Evolutionary conservation across 2,797 vertebrate genomes (phyloP).

Genomic region (Champsocephalus gunnari): DNA sequence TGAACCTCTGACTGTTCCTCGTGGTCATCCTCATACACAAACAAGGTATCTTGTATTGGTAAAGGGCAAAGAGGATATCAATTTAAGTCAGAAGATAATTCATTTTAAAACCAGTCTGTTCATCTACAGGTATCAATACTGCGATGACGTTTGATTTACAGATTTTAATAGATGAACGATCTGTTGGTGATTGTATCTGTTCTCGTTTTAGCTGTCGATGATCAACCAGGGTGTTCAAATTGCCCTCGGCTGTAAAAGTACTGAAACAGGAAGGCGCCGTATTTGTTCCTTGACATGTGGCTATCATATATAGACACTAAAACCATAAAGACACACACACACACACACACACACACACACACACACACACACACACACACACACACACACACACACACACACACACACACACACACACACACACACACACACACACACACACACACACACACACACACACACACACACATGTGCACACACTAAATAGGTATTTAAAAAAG

Average conservation of each 20-base stretch:
- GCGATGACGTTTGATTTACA: neutral
- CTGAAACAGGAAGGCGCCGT: slow-evolving; percentile 46
- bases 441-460: neutral
- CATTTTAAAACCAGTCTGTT: no score
- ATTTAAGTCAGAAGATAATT: no score
- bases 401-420: neutral
- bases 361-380: neutral
- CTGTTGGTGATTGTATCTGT: neutral
- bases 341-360: neutral
- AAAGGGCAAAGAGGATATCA: neutral
- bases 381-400: neutral
- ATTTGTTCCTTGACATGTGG: slow-evolving; percentile 20
- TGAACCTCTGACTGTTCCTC: no score
- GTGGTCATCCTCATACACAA: no score
- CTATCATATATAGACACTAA: slow-evolving; percentile 28
- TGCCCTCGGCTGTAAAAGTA: slow-evolving; percentile 36
- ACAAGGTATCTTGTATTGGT: no score
- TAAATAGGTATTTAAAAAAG: neutral
- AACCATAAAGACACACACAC: slow-evolving; percentile 43
- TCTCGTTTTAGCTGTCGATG: slow-evolving; percentile 59
- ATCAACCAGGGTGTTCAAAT: slow-evolving; percentile 45
- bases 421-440: neutral
- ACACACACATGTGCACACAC: neutral
- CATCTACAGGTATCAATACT: neutral
- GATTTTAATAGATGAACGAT: neutral